A percentile compares a stretch with the other conserved stretches of the same genome.
Conservation (phyloP, 2,888 invertebrate genomes). For the Ornithoptera alexandrae region DNA sequence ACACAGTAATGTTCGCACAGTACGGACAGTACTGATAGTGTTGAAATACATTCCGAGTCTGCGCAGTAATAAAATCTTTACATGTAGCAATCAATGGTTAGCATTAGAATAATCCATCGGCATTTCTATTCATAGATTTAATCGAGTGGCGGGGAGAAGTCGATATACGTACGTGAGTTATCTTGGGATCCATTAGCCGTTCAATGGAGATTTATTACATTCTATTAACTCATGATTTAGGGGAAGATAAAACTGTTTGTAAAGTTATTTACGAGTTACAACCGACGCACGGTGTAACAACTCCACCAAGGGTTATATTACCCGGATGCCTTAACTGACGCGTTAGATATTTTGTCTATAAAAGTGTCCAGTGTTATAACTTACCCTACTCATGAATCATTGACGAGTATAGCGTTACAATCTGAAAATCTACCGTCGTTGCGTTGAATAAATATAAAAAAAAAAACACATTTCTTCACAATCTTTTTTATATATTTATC, state of each 20-base stretch:
- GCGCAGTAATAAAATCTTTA: conserved; percentile 31
- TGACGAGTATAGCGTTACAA: no score
- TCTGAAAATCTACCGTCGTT: no score
- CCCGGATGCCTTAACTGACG: background rate
- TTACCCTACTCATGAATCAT: no score
- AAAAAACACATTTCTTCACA: no score
- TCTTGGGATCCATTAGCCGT: conserved; percentile 35
- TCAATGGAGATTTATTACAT: conserved; percentile 48
- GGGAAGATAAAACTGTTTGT: conserved; percentile 22
- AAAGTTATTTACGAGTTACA: conserved; percentile 21
- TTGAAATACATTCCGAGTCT: conserved; percentile 24
- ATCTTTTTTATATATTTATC: no score
- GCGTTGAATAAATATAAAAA: no score
- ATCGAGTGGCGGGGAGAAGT: conserved; percentile 38
- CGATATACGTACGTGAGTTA: conserved; percentile 24
- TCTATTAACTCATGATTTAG: conserved; percentile 36
- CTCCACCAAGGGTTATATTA: background rate
- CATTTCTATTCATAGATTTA: conserved; percentile 50
- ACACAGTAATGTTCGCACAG: no score
- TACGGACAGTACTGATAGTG: background rate
- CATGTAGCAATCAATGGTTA: conserved; percentile 36
- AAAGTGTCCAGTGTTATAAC: background rate
- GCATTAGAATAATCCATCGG: conserved; percentile 34
- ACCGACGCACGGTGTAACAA: conserved; percentile 6
- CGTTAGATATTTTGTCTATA: background rate